Base-by-base conservation (phyloP, 1,140 invertebrate species). In the Drosophila mayri region DNA sequence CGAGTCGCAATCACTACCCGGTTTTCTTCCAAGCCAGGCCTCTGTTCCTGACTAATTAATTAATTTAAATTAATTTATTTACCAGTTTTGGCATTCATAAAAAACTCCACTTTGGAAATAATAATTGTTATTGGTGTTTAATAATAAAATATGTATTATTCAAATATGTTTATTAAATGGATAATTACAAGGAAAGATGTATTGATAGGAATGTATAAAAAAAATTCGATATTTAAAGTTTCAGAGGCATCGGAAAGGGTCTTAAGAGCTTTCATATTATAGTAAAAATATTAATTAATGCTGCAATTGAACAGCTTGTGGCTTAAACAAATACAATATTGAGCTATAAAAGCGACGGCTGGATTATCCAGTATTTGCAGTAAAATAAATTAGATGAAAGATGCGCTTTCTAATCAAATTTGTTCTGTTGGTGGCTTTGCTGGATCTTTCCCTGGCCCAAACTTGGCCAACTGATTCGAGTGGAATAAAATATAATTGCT, bases 11-110 rank as follows among this genome's bases (percentile, higher is more conserved):
- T 32, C 47, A 32, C 0, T 11, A 11, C 1, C 50, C 50, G 16
- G 32, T 54, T 37, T 54, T 6, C 16, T 22, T 54, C 4, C 50
- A 54, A 11, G 50, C 50, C 14, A 37, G 50, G 20, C 50, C 50
- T 22, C 32, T 54, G 6, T 54, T 54, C 14, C 14, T 54, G 4
- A 14, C 50, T 16, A 37, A 54, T 16, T 54, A 2, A 14, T 32
- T 16, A 37, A 54, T 16, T 10, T 54, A 16, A 37, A 54, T 22
- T 54, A 54, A 54, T 22, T 37, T 16, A 52, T 22, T 16, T 9
- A 10, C 4, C 18, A 9, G 22, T 10, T 37, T 54, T 10, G 16
- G 8, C 3, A 20, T 35, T 6, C 10, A 12, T 4, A 16, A 37
- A 54, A 35, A 35, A 52, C 4, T 3, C 6, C 4, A 11, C 6